Evolutionary conservation across 2,113 vertebrate genomes (phyloP), one percentile per base, ranked within the genome.

Genomic region (Tachysurus fulvidraco): DNA sequence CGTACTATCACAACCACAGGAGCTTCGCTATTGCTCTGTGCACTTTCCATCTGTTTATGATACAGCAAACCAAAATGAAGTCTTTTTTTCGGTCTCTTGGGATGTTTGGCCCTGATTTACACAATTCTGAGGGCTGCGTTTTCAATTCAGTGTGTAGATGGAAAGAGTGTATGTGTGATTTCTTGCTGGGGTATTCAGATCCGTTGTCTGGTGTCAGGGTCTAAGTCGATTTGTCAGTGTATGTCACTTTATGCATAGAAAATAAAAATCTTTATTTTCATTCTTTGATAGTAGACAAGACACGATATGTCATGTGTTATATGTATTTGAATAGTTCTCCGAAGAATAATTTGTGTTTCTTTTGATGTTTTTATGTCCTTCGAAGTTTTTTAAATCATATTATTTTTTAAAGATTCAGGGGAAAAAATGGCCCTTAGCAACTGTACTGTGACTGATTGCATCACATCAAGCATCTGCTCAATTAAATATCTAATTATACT

Each of bases 31-130:
- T 91, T 87, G 90, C 85, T 86, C 84, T 62, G 81, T 76, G 84
- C 86, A 88, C 87, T 82, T 67, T 88, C 88, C 91, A 93, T 93
- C 91, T 93, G 91, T 91, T 93, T 85, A 92, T 88, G 86, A 84
- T 30, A 54, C 52, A 59, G 60, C 57, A 25, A 57, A 89, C 89
- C 88, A 91, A 85, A 85, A 87, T 78, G 82, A 91, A 69, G 86
- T 89, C 89, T 86, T 85, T 91, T 91, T 91, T 88, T 86, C 86
- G 69, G 86, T 86, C 85, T 83, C 50, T 88, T 88, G 71, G 93
- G 90, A 90, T 84, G 52, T 81, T 86, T 89, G 88, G 88, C 81
- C 41, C 69, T 71, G 69, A 86, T 74, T 89, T 81, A 80, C 69
- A 81, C 81, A 65, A 85, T 87, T 79, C 60, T 69, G 83, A 64